These are phyloP conservation scores for Palythoa caribaeorum DNA, from an alignment of 92 coral and sea anemone genomes.

Conservation along the genomic window DNA sequence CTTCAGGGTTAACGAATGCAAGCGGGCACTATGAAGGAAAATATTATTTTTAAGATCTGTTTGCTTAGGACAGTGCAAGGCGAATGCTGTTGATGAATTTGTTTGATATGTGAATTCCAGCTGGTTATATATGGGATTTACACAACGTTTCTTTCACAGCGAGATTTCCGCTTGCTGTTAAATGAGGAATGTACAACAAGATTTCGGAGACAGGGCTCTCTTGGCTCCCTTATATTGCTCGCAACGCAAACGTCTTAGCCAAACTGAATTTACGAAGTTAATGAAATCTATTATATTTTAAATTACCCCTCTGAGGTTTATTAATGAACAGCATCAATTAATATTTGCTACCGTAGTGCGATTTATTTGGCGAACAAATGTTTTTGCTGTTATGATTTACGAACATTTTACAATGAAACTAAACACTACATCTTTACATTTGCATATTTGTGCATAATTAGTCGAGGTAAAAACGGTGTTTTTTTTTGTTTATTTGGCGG, in stretches of 20 bases:
- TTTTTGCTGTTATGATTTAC: conserved; percentile 11
- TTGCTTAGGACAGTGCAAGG: conserved; percentile 33
- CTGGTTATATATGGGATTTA: conserved; percentile 30
- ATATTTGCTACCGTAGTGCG: conserved; percentile 3
- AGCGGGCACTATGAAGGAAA: conserved; percentile 27
- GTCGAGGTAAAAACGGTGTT: not conserved
- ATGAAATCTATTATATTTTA: not conserved
- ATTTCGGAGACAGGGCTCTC: not conserved
- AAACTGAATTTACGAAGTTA: not conserved
- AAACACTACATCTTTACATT: conserved; percentile 18
- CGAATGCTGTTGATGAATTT: not conserved
- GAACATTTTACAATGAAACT: conserved; percentile 24
- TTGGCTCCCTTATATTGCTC: not conserved
- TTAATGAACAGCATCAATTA: not conserved
- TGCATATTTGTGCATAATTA: conserved; percentile 33
- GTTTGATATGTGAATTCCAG: conserved; percentile 35
- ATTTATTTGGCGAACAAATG: conserved; percentile 21
- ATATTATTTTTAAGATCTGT: conserved; percentile 41
- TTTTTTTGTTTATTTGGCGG: not conserved
- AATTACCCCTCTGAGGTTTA: not conserved
- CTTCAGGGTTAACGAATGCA: conserved; percentile 30
- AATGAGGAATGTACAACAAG: conserved; percentile 30
- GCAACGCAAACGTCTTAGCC: conserved; percentile 30
- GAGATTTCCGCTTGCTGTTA: conserved; percentile 29
- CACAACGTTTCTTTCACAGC: conserved; percentile 25